Percentiles rank a stretch among this genome's conserved stretches.
Evolutionary conservation across 1,140 invertebrate species (phyloP).

Genomic region (Drosophila sechellia): DNA sequence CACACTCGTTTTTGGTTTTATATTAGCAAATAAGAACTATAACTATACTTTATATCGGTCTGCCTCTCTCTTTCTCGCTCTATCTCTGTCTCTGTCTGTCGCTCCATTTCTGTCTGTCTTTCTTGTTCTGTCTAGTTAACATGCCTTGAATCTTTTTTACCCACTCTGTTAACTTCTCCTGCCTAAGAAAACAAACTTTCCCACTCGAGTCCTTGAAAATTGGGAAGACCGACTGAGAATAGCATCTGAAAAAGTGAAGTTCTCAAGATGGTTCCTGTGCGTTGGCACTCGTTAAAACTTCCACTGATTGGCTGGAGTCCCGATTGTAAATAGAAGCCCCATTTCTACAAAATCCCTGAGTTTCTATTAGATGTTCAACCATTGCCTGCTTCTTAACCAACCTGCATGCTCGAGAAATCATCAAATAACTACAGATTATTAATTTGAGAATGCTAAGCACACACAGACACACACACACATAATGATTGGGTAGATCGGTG

Average conservation of each 20-base stretch:
- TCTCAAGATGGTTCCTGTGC: slow-evolving; percentile 24
- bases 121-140: slow-evolving; percentile 43
- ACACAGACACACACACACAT: slow-evolving; percentile 6
- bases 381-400: slow-evolving; percentile 30
- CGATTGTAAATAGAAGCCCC: slow-evolving; percentile 12
- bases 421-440: slow-evolving; percentile 15
- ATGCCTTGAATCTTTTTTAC: slow-evolving; percentile 48
- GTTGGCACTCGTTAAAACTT: slow-evolving; percentile 23
- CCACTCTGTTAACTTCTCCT: slow-evolving; percentile 26
- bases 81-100: slow-evolving; percentile 5
- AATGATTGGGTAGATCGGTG: slow-evolving; percentile 15
- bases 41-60: slow-evolving; percentile 12
- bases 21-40: neutral
- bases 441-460: slow-evolving; percentile 29
- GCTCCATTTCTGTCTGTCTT: slow-evolving; percentile 18
- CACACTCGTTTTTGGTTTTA: slow-evolving; percentile 5
- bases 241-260: slow-evolving; percentile 14
- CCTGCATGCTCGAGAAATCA: slow-evolving; percentile 26
- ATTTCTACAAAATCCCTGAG: too few relatives aligned
- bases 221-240: slow-evolving; percentile 37
- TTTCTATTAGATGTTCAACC: too few relatives aligned
- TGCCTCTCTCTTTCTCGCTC: slow-evolving; percentile 21
- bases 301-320: slow-evolving; percentile 33
- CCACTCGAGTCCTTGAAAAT: slow-evolving; percentile 43
- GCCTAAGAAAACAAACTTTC: slow-evolving; percentile 44